Conservation (phyloP, 2,113 vertebrate genomes). For the Pyrgilauda ruficollis region DNA sequence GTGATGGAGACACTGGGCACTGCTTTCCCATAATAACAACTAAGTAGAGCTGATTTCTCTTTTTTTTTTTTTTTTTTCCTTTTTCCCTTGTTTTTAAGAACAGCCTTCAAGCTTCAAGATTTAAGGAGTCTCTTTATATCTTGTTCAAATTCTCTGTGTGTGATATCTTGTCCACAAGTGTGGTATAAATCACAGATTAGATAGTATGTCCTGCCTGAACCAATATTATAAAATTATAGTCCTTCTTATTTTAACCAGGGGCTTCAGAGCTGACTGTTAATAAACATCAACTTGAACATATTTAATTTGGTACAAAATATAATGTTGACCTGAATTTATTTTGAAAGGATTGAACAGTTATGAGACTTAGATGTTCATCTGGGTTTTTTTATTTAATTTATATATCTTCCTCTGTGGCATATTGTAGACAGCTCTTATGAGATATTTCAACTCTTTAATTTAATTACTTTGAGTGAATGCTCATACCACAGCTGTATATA, state of each 20-base stretch:
- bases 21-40: background rate
- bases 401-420: background rate
- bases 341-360: background rate
- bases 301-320: background rate
- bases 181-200: background rate
- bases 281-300: background rate
- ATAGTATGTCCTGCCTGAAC: background rate
- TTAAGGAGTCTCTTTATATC: background rate
- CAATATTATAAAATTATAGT: background rate
- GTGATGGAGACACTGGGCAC: background rate
- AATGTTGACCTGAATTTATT: background rate
- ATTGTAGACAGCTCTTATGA: background rate
- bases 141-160: accelerated
- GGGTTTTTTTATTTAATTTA: background rate
- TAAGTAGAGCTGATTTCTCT: background rate
- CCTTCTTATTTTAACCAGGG: background rate
- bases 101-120: background rate
- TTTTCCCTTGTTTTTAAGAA: background rate
- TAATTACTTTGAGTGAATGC: background rate
- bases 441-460: background rate
- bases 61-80: background rate
- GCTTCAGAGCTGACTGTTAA: background rate
- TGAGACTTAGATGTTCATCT: background rate
- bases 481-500: background rate
- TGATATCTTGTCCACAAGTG: background rate